These are phyloP conservation scores for Aphaenogaster ashmeadi DNA, from an alignment of 1,140 invertebrate species.

Conservation along the genomic window DNA sequence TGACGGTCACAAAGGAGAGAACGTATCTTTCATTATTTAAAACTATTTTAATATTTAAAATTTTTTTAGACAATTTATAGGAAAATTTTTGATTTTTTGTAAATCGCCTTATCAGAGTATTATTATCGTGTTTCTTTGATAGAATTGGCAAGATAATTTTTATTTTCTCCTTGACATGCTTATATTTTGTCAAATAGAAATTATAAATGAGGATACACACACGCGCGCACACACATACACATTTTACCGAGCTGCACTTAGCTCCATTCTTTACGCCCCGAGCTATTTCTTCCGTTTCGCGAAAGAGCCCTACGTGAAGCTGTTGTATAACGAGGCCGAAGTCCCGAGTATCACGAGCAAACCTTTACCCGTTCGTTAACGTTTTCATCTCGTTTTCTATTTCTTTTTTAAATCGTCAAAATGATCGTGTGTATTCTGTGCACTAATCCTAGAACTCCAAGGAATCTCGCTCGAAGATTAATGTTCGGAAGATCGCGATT, in stretches of 20 bases:
- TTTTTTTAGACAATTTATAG: not conserved
- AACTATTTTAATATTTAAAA: not conserved
- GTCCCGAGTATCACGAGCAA: slow-evolving; percentile 26
- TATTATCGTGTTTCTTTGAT: not conserved
- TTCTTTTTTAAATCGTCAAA: not conserved
- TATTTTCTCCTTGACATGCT: not conserved
- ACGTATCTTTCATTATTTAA: not conserved
- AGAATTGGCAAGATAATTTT: not conserved
- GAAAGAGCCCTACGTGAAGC: not conserved
- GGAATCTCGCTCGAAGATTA: not conserved
- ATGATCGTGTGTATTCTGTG: not conserved
- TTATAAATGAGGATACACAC: not conserved
- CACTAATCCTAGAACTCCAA: not conserved
- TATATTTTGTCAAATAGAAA: slow-evolving; percentile 4
- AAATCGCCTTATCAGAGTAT: not conserved
- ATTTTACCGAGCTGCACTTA: not conserved
- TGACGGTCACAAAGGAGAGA: not conserved
- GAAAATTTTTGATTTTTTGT: not conserved
- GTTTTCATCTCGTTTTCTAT: slow-evolving; percentile 24
- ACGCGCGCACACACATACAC: too few relatives aligned
- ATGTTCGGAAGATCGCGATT: slow-evolving; percentile 18
- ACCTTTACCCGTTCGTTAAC: slow-evolving; percentile 43
- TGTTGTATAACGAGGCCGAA: slow-evolving; percentile 19
- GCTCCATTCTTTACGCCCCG: not conserved
- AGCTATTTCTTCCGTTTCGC: slow-evolving; percentile 19